Evolutionary conservation across 2,888 invertebrate genomes (phyloP).

Genomic region (Cephus rjabovi): DNA sequence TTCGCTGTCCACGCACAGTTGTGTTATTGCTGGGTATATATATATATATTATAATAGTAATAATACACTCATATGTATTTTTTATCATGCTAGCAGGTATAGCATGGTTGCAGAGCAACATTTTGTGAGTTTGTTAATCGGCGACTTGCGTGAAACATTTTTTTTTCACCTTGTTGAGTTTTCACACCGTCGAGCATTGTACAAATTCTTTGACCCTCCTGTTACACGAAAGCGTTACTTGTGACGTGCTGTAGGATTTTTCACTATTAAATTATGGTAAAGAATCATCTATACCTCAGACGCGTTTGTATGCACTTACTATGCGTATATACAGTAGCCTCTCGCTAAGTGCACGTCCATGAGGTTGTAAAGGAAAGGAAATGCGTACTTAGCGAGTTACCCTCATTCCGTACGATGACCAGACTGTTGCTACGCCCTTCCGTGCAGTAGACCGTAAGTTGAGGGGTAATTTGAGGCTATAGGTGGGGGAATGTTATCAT

Average conservation of each 20-base stretch:
- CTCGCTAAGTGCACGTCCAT: not conserved
- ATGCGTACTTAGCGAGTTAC: not conserved
- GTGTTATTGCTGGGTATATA: not conserved
- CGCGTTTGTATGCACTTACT: not conserved
- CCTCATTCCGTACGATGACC: not conserved
- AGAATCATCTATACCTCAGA: not conserved
- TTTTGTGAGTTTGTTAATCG: constrained; percentile 32
- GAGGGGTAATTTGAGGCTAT: not conserved
- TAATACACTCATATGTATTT: constrained; percentile 21
- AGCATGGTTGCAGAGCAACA: constrained; percentile 43
- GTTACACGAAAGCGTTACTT: not conserved
- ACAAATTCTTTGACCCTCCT: not conserved
- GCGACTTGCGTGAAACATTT: constrained; percentile 12
- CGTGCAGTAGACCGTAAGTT: too few species aligned
- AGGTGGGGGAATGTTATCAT: not conserved
- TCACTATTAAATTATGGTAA: not conserved
- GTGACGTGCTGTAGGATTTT: not conserved
- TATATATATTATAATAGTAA: constrained; percentile 20
- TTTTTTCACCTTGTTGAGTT: not conserved
- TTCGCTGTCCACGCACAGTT: not conserved
- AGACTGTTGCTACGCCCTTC: too few species aligned
- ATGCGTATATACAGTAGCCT: not conserved
- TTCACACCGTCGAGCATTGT: not conserved
- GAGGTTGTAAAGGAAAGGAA: not conserved
- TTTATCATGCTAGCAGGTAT: constrained; percentile 48